phyloP scores from a whole-genome alignment of 2,888 invertebrate species.

The Eurois occulta region DNA sequence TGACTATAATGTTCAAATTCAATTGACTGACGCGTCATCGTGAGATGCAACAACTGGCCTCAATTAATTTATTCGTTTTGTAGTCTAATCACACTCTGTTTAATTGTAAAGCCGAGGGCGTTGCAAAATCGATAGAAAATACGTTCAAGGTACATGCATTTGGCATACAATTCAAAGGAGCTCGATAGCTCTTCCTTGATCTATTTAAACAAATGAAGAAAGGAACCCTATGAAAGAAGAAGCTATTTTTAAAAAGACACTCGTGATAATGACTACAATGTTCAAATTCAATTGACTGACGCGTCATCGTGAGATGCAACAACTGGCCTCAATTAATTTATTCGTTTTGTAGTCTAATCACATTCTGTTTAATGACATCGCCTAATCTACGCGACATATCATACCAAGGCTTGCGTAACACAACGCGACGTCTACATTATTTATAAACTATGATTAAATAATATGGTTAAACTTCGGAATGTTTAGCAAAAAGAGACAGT shows the following conservation, averaged over 20 bases:
- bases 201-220: background rate
- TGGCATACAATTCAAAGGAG: background rate
- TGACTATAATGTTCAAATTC: constrained; percentile 27
- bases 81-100: constrained; percentile 45
- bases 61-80: constrained; percentile 28
- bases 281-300: constrained; percentile 29
- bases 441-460: constrained; percentile 14
- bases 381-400: constrained; percentile 19
- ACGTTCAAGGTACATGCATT: background rate
- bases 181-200: background rate
- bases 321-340: constrained; percentile 25
- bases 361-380: constrained; percentile 36
- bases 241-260: background rate
- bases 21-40: constrained; percentile 4
- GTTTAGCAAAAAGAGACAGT: background rate
- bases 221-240: background rate
- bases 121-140: too few relatives aligned
- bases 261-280: background rate
- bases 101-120: too few relatives aligned
- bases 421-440: constrained; percentile 6
- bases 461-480: background rate
- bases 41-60: constrained; percentile 18
- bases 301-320: constrained; percentile 9
- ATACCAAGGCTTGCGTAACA: constrained; percentile 18
- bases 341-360: constrained; percentile 42